Evolutionary conservation across 2,888 invertebrate genomes (phyloP).

Genomic region (Clitarchus hookeri): DNA sequence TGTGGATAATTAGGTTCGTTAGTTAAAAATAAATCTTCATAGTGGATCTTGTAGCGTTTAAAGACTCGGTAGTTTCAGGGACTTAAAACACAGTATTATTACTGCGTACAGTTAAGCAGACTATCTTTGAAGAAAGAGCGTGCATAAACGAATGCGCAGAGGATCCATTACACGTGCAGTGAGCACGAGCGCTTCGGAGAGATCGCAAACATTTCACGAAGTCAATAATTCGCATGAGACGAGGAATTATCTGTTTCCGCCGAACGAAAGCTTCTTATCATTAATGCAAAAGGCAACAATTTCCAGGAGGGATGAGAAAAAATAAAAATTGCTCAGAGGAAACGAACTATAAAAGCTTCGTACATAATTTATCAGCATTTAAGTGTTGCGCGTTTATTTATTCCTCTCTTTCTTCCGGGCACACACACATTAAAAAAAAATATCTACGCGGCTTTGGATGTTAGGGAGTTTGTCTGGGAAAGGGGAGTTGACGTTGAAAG

Average conservation of each 20-base stretch:
- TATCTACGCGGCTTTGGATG: neutral
- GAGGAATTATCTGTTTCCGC: neutral
- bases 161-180: no score
- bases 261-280: neutral
- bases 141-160: no score
- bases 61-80: no score
- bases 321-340: neutral
- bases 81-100: no score
- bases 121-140: no score
- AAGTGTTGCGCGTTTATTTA: conserved; percentile 7
- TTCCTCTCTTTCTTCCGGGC: neutral
- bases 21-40: neutral
- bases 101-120: no score
- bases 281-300: neutral
- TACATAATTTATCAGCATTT: conserved; percentile 2
- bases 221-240: neutral
- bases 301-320: neutral
- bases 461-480: neutral
- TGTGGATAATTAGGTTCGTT: neutral
- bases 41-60: no score
- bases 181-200: no score
- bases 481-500: neutral
- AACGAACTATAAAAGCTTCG: neutral
- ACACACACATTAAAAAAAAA: neutral
- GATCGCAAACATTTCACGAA: neutral